Base-by-base conservation (phyloP, 2,888 invertebrate species). In the Gymnocheta viridis region DNA sequence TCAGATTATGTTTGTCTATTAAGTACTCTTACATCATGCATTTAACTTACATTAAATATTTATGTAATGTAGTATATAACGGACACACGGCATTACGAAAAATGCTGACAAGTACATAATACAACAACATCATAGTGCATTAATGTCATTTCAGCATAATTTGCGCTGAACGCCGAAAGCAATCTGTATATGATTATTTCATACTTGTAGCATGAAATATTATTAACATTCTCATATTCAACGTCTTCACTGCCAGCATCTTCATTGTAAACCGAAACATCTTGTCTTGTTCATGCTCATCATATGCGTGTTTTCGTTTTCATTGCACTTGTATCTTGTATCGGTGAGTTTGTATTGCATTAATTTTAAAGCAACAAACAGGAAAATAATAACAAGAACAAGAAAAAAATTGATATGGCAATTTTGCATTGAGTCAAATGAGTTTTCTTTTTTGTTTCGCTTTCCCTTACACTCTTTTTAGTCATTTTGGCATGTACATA, bases 361-460 rank as follows among this genome's bases (percentile, higher is more conserved):
- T 70, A 54, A 60, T 44, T 78, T 70, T 24, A 70, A 62, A 54
- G 32, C 60, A 70, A 70, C 29, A 38, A 41, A 66, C 54, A 44
- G 32, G 19, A 54, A 41, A 35, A n/a, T n/a, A 60, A 60, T n/a
- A n/a, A 38, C 7, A 66, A 29, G 47, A 49, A 6, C 47, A 67
- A 49, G 2, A 32, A 72, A 47, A 44, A 14, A 32, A 19, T 56
- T 44, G 41, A 60, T 69, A 70, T 49, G 69, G 70, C 47, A 69
- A 64, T 64, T 69, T 79, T 64, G 41, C 74, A 82, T 83, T 69
- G 74, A 79, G 22, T 69, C 79, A 79, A 82, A 76, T 83, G 56
- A 79, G 62, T 69, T 82, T 82, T 27, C 64, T 64, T 60, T 24
- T 41, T 47, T 19, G 0, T 62, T 19, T 62, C 19, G 10, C 29